Conservation (phyloP, 2,888 invertebrate species). For the Caenorhabditis doughertyi region DNA sequence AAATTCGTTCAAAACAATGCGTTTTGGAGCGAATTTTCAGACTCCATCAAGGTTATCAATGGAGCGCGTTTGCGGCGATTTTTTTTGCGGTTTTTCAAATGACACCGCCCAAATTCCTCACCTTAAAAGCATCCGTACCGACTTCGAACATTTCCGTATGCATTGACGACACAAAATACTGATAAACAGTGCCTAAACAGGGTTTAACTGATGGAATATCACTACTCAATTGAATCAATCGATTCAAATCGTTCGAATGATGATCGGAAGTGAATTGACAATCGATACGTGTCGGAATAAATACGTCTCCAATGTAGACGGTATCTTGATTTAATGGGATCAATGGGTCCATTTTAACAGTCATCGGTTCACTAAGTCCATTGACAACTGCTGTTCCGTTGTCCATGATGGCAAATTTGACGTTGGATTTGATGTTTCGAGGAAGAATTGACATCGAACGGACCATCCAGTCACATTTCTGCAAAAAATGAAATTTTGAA, state of each 20-base stretch:
- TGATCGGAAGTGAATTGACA: background rate
- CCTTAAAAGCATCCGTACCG: conserved; percentile 8
- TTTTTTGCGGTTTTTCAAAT: too few species aligned
- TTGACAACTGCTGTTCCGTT: background rate
- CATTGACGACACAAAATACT: background rate
- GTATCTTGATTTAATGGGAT: background rate
- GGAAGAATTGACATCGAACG: background rate
- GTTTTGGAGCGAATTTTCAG: too few species aligned
- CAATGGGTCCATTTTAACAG: background rate
- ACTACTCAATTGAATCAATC: background rate
- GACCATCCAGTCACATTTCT: background rate
- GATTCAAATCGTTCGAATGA: background rate
- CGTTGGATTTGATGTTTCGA: background rate
- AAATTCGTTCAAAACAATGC: too few species aligned
- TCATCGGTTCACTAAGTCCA: background rate
- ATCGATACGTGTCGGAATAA: background rate
- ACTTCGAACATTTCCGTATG: background rate
- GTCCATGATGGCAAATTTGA: background rate
- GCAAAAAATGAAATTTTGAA: too few species aligned
- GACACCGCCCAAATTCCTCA: background rate
- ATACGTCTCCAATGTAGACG: background rate
- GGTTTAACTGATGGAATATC: background rate
- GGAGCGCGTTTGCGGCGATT: too few species aligned
- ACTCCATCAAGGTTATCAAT: too few species aligned
- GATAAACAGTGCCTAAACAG: background rate